Evolutionary conservation across 2,888 invertebrate genomes (phyloP).

Genomic region (Chrysolina oricalcia): DNA sequence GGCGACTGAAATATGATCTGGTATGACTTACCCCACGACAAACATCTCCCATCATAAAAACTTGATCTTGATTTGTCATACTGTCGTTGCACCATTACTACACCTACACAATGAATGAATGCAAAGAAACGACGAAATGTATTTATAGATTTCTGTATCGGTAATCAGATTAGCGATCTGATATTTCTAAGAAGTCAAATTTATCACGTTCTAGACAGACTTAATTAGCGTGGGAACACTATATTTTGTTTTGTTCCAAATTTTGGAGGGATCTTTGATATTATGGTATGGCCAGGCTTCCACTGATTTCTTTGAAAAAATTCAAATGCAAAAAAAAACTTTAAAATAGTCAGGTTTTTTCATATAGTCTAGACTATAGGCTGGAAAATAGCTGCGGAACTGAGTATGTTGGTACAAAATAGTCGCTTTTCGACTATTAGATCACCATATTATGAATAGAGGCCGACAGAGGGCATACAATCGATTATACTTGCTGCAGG

Average conservation of each 20-base stretch:
- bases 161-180: constrained; percentile 6
- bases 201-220: constrained; percentile 12
- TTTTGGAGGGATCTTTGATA: not conserved
- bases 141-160: constrained; percentile 1
- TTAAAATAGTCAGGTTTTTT: no score
- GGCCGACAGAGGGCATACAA: no score
- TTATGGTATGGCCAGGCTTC: not conserved
- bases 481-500: no score
- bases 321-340: no score
- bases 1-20: not conserved
- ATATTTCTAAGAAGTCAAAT: not conserved
- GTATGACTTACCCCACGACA: not conserved
- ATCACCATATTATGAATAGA: no score
- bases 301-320: no score
- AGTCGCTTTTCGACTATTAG: no score
- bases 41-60: constrained; percentile 5
- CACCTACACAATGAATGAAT: constrained; percentile 1
- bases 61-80: not conserved
- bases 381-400: no score
- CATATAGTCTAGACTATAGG: no score
- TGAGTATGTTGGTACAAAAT: no score
- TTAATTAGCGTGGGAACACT: not conserved
- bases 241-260: not conserved
- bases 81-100: constrained; percentile 1
- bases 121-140: not conserved